Percentiles rank a stretch among this genome's conserved stretches.
phyloP scores from a whole-genome alignment of 1,140 invertebrate species.

The Rhopalosiphum maidis region DNA sequence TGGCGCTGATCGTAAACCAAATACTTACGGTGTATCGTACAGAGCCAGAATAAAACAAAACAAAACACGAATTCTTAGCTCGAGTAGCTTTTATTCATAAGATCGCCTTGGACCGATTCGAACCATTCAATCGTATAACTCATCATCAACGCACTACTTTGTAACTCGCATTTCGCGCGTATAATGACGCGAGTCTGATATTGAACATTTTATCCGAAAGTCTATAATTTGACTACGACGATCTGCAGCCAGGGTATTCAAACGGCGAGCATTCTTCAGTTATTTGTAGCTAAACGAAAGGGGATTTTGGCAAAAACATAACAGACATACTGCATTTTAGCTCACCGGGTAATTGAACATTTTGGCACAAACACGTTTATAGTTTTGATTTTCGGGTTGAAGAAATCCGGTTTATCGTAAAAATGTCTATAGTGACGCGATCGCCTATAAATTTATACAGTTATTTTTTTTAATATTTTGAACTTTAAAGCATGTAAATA shows the following conservation, averaged over 20 bases:
- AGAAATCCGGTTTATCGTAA: conserved; percentile 13
- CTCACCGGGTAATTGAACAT: conserved; percentile 41
- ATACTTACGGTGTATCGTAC: background rate
- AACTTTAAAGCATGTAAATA: background rate
- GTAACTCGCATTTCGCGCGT: background rate
- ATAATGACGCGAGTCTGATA: background rate
- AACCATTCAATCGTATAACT: background rate
- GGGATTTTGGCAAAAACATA: conserved; percentile 40
- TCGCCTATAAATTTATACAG: background rate
- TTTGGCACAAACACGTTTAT: conserved; percentile 34
- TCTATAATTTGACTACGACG: background rate
- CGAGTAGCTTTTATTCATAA: background rate
- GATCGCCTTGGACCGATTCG: background rate
- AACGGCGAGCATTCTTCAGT: background rate
- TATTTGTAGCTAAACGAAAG: conserved; percentile 20
- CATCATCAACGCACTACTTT: background rate
- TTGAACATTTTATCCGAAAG: background rate
- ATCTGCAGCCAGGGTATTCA: background rate
- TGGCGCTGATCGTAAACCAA: background rate
- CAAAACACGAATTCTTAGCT: background rate
- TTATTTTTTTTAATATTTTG: background rate
- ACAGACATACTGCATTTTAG: background rate
- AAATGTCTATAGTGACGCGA: background rate
- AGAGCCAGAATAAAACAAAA: background rate
- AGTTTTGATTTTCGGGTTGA: background rate